phyloP scores from a whole-genome alignment of 92 coral and sea anemone species.

The Chrysogorgia sp. region DNA sequence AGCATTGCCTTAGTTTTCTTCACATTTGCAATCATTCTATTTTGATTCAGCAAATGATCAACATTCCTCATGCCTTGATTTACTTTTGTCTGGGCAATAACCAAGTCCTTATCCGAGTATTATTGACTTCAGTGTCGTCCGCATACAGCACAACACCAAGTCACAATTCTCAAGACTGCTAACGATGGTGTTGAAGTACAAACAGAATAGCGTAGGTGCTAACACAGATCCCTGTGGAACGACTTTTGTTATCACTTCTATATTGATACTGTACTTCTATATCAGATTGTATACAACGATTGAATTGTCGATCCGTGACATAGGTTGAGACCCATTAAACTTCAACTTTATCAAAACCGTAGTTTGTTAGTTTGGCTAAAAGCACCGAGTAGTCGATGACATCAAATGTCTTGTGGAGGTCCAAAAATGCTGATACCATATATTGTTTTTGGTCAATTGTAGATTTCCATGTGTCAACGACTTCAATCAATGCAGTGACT shows the following conservation, averaged over 20 bases:
- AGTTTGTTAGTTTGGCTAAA: not conserved
- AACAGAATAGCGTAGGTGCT: not conserved
- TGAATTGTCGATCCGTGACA: not conserved
- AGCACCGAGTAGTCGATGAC: not conserved
- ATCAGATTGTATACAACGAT: not conserved
- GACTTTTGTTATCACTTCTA: not conserved
- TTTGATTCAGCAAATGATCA: not conserved
- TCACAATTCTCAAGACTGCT: not conserved
- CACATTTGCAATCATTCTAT: not conserved
- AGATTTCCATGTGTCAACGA: not conserved
- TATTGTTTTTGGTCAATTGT: not conserved
- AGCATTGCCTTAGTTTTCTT: conserved; percentile 6
- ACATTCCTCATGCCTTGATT: no score
- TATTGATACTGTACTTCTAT: not conserved
- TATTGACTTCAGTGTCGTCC: not conserved
- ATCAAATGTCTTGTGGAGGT: not conserved
- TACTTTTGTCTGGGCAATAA: no score
- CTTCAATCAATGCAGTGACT: not conserved
- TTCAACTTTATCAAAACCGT: not conserved
- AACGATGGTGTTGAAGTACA: not conserved
- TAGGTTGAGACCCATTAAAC: not conserved
- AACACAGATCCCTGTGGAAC: not conserved
- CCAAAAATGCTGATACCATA: not conserved
- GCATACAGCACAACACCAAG: not conserved
- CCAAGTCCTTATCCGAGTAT: no score